Evolutionary conservation across 2,888 invertebrate species (phyloP), one percentile per base, ranked within the genome.

Genomic region (Drosophila algonquin): DNA sequence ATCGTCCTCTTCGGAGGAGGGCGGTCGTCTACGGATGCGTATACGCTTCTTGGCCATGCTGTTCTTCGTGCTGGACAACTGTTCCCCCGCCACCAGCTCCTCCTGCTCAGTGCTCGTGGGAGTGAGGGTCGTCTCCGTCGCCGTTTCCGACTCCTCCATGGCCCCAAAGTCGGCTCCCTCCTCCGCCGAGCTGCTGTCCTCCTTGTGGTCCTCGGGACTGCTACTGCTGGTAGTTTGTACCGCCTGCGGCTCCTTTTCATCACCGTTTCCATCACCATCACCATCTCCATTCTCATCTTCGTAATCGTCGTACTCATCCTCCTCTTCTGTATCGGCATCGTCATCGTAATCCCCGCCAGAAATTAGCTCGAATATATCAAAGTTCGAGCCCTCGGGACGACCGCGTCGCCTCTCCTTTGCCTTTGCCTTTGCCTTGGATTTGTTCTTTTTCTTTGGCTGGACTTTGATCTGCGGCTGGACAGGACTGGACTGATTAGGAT

Each of bases 121-220:
- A 12, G 40, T 1, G 40, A 14, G 48, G 12, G n/a, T 58, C 0
- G 7, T 32, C 7, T 9, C 18, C 12, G 27, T 47, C 7, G 24
- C 5, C 24, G 24, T 24, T 4, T 69, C 45, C 30, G 80, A 73
- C 55, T 75, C 80, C 1, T 81, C 79, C 73, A 88, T 62, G 3
- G 89, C 90, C 9, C 87, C 90, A 61, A 80, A 89, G 14, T 90
- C 88, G 1, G 85, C 83, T 12, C 73, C 79, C 16, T 82, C 82
- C 55, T 89, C 87, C 3, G 89, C 79, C 0, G 90, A 89, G 58
- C 83, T 90, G 74, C 80, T 86, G 32, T 85, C 78, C 51, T 81
- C 77, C 51, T 76, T 68, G 5, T 63, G 45, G 45, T 24, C 54
- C 57, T 48, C 1, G 69, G 70, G 2, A 12, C 18, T 45, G 55